Evolutionary conservation across 2,888 invertebrate species (phyloP).

Genomic region (Keiferia lycopersicella): DNA sequence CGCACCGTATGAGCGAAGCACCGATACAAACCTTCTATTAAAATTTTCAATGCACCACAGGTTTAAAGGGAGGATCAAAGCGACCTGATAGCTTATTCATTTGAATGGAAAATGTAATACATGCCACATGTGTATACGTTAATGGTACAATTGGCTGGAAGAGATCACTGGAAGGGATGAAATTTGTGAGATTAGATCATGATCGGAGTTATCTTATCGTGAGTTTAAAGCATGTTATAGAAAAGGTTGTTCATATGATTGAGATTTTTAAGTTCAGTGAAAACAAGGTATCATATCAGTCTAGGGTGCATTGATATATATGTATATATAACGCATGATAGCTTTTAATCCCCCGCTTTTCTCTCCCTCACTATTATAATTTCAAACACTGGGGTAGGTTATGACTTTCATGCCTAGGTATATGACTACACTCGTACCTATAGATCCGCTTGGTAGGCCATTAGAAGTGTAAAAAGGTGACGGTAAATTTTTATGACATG

Average conservation of each 20-base stretch:
- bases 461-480: conserved; percentile 47
- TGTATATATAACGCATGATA: conserved; percentile 45
- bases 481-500: conserved; percentile 36
- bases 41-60: conserved; percentile 64
- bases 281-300: too few species aligned
- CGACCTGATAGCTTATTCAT: conserved; percentile 61
- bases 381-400: conserved; percentile 33
- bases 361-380: conserved; percentile 36
- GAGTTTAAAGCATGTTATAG: background rate
- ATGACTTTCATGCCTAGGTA: conserved; percentile 29
- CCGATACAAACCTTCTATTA: conserved; percentile 57
- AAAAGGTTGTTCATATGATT: background rate
- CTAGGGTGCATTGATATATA: too few species aligned
- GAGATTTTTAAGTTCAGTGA: background rate
- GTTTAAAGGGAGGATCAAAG: conserved; percentile 65
- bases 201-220: background rate
- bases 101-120: conserved; percentile 59
- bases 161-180: background rate
- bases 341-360: conserved; percentile 52
- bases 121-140: conserved; percentile 12
- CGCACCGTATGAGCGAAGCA: conserved; percentile 48
- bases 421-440: conserved; percentile 27
- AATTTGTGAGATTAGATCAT: background rate
- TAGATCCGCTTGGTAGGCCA: too few species aligned
- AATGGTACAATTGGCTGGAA: conserved; percentile 4